These are phyloP conservation scores for Athalia circularis DNA, from an alignment of 2,888 invertebrate species.

Conservation along the genomic window DNA sequence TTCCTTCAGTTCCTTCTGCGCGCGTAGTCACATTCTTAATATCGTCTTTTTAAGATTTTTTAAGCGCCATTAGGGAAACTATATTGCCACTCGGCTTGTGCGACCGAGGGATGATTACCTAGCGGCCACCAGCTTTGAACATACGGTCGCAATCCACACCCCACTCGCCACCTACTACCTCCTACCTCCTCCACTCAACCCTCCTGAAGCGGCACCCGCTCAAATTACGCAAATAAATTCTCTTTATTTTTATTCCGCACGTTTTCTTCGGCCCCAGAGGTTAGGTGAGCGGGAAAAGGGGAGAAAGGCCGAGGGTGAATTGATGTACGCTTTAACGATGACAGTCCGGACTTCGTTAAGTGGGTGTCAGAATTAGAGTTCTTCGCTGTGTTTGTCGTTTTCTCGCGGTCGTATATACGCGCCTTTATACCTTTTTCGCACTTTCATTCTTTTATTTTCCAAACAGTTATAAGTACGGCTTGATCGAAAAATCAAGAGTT, in stretches of 20 bases:
- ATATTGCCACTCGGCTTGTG: constrained; percentile 69
- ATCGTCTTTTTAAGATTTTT: constrained; percentile 73
- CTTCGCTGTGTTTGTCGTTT: constrained; percentile 6
- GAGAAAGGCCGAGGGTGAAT: constrained; percentile 23
- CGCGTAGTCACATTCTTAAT: constrained; percentile 73
- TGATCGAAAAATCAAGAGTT: no score
- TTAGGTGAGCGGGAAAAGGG: constrained; percentile 47
- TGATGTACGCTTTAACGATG: constrained; percentile 56
- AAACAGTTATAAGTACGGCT: background rate
- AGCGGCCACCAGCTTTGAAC: constrained; percentile 64
- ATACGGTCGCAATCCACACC: constrained; percentile 61
- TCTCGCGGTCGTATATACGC: background rate
- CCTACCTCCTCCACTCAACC: background rate
- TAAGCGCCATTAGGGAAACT: constrained; percentile 73
- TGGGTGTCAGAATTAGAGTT: constrained; percentile 43
- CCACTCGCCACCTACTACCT: constrained; percentile 23
- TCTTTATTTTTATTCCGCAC: constrained; percentile 69
- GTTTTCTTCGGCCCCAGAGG: constrained; percentile 49
- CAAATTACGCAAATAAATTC: constrained; percentile 73
- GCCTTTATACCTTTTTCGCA: background rate
- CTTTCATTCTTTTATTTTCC: constrained; percentile 3
- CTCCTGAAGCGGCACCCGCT: constrained; percentile 55
- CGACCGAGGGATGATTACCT: constrained; percentile 51
- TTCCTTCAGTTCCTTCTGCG: constrained; percentile 60
- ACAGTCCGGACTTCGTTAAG: constrained; percentile 47